Percentiles rank a stretch among this genome's conserved stretches.
Evolutionary conservation across 2,888 invertebrate genomes (phyloP).

Genomic region (Sarcophaga variegata): DNA sequence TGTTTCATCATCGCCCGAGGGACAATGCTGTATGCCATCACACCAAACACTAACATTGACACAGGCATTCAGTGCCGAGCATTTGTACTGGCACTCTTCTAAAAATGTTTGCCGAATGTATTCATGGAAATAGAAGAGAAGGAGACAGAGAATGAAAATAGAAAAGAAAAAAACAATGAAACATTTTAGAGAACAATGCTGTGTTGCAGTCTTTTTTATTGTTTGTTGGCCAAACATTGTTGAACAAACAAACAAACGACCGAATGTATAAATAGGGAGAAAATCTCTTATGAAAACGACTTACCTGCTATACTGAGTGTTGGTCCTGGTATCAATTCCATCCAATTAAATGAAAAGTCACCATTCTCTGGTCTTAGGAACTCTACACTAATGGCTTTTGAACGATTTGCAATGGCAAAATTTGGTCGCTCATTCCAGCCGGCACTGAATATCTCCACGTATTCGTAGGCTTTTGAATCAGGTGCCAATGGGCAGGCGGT

Average conservation of each 20-base stretch:
- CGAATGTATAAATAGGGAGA: no score
- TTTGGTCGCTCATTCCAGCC: constrained; percentile 88
- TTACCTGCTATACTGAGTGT: constrained; percentile 81
- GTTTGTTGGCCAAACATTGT: background rate
- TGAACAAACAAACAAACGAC: background rate
- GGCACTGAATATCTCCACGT: constrained; percentile 92
- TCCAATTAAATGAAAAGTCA: constrained; percentile 90
- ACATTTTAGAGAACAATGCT: background rate
- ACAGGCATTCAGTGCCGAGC: constrained; percentile 91
- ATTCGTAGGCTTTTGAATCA: constrained; percentile 84
- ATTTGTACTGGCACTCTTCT: constrained; percentile 89
- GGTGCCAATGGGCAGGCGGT: constrained; percentile 84
- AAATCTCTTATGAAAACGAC: constrained; percentile 17
- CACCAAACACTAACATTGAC: constrained; percentile 91
- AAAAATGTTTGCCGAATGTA: constrained; percentile 74
- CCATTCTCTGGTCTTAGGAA: constrained; percentile 90
- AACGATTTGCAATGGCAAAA: constrained; percentile 84
- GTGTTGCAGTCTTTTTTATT: background rate
- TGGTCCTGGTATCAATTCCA: constrained; percentile 87
- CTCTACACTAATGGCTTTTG: constrained; percentile 89
- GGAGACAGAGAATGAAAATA: background rate
- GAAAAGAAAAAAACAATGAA: background rate
- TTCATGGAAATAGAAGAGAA: constrained; percentile 12
- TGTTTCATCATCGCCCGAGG: constrained; percentile 90
- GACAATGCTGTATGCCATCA: constrained; percentile 90